Conservation (phyloP, 2,113 vertebrate species). For the Sciurus niger region DNA sequence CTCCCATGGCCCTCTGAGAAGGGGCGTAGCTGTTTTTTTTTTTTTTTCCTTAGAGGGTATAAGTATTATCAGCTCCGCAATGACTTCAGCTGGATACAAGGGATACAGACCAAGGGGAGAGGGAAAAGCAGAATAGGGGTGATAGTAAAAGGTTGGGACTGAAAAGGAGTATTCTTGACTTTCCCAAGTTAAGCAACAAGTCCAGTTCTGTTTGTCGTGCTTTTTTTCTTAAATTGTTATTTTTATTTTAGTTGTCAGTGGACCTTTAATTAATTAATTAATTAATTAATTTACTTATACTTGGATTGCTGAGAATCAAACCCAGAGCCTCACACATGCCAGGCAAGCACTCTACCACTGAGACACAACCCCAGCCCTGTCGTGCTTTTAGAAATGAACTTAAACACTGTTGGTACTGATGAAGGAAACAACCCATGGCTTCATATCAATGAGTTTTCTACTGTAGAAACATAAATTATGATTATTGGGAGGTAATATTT, state of each 20-base stretch:
- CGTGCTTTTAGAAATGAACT: slow-evolving; percentile 32
- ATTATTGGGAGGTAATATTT: background rate
- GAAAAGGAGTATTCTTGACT: background rate
- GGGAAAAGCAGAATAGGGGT: background rate
- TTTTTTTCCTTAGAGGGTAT: background rate
- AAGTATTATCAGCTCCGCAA: background rate
- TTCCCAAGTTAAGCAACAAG: background rate
- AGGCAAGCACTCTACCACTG: too few relatives aligned
- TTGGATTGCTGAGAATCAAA: too few relatives aligned
- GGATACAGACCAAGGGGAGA: background rate
- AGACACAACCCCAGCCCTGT: too few relatives aligned
- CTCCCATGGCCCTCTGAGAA: background rate
- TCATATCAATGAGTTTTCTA: background rate
- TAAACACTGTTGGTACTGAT: background rate
- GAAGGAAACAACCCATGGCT: background rate
- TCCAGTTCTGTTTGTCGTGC: background rate
- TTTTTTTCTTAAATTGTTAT: background rate
- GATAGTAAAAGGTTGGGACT: background rate
- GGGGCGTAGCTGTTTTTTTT: background rate
- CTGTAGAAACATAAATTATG: slow-evolving; percentile 15
- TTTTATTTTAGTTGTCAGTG: too few relatives aligned
- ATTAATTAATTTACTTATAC: too few relatives aligned
- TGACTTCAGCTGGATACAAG: background rate
- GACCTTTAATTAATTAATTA: too few relatives aligned
- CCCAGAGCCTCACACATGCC: too few relatives aligned